Conservation (phyloP, 2,113 vertebrate species). For the Urocitellus parryii region DNA sequence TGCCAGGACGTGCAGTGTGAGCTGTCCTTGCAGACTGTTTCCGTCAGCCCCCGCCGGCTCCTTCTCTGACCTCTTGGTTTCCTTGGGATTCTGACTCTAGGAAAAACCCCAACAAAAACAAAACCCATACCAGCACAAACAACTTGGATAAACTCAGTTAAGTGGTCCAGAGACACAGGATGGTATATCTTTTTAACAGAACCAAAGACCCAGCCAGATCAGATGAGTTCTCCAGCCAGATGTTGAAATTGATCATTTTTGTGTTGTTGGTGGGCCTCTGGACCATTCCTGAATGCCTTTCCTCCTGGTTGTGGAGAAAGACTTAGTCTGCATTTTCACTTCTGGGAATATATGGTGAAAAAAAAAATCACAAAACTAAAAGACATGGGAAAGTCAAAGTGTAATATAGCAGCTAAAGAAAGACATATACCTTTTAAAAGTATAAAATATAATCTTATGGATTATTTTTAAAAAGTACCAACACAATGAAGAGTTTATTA, state of each 20-base stretch:
- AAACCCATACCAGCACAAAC: background rate
- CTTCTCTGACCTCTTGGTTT: conserved; percentile 50
- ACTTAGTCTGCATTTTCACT: conserved; percentile 12
- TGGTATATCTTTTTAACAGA: background rate
- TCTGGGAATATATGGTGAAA: background rate
- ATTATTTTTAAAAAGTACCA: background rate
- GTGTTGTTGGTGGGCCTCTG: background rate
- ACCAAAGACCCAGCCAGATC: background rate
- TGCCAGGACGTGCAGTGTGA: background rate
- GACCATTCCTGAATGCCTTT: background rate
- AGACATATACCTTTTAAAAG: background rate
- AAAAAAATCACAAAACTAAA: background rate
- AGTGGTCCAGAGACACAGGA: background rate
- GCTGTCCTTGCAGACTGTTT: background rate
- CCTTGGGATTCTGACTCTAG: conserved; percentile 59
- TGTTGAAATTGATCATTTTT: background rate
- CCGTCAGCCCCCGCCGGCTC: background rate
- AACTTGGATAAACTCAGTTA: background rate
- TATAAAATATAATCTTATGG: background rate
- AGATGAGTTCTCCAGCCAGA: background rate
- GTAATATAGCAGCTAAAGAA: background rate
- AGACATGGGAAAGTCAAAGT: background rate
- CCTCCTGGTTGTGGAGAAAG: background rate
- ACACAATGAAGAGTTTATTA: background rate
- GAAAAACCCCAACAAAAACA: conserved; percentile 62